Base-by-base conservation (phyloP, 2,888 invertebrate species). In the Leucophenga montana region DNA sequence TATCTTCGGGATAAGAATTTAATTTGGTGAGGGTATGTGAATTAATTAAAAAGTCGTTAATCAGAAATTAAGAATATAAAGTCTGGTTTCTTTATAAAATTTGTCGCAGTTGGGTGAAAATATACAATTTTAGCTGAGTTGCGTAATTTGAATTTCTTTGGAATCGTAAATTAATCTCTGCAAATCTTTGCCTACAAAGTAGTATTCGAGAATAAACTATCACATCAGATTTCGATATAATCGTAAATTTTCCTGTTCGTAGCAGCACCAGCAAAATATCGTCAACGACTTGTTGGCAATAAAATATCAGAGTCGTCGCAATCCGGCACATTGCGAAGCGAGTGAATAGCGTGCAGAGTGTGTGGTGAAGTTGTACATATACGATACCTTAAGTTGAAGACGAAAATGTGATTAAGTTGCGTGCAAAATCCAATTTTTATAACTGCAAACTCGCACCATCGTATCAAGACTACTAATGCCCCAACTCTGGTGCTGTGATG, bases 151-250 rank as follows among this genome's bases (percentile, higher is more conserved):
- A 83, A 82, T 81, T 81, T 83, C 79, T 59, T 73, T 82, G 73
- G 80, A 81, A 81, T 82, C 81, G 84, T 81, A 81, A 82, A 83
- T 81, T 83, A 78, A 83, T 82, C 80, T 75, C 76, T 78, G 82
- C 80, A 81, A 82, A 82, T 81, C 83, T 83, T 78, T 75, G 56
- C 72, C 73, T 82, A 81, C 82, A 81, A 82, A 83, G 83, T 82
- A 77, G 68, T 16, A 50, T 75, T 80, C 77, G 81, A 84, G 77
- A 78, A 81, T 81, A 81, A 81, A 81, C 82, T 83, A 81, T 81
- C 82, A 82, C 81, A 81, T 81, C 82, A 82, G 83, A 83, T 81
- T 83, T 81, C 82, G 81, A 81, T 81, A 81, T 81, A 81, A 83
- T 81, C 81, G 84, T 81, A 81, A 81, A 81, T 83, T 81, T 81